Conservation (phyloP, 2,888 invertebrate species). For the Idaea straminata region DNA sequence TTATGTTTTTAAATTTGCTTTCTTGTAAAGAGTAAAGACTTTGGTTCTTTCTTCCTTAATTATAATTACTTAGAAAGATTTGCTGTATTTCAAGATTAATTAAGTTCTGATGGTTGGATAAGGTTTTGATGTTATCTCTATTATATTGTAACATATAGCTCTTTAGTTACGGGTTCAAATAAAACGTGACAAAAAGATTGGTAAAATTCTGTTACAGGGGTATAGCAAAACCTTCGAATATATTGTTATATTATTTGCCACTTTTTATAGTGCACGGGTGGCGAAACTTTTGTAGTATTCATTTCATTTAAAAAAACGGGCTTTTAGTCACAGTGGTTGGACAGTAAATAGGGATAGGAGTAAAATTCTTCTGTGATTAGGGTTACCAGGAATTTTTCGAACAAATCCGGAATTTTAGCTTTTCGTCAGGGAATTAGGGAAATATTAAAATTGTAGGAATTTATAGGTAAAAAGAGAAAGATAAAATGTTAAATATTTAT, state of each 20-base stretch:
- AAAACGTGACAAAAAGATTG: conserved; percentile 1
- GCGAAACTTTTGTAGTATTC: background rate
- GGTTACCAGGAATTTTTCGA: too few species aligned
- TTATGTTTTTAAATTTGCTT: too few species aligned
- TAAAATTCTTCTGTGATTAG: too few species aligned
- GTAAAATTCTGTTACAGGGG: background rate
- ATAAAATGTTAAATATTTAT: too few species aligned
- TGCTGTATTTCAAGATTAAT: background rate
- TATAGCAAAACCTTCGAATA: background rate
- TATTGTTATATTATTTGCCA: background rate
- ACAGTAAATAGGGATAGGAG: too few species aligned
- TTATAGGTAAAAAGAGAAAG: too few species aligned
- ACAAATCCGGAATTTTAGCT: too few species aligned
- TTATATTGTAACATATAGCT: background rate
- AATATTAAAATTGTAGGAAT: too few species aligned
- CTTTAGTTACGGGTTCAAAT: background rate
- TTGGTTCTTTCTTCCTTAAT: too few species aligned
- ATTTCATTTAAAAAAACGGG: background rate
- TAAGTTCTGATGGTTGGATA: background rate
- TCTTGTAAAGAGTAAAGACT: too few species aligned
- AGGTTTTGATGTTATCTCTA: background rate
- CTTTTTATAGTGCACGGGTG: background rate
- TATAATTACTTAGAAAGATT: background rate
- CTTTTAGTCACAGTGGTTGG: background rate
- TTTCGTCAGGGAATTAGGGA: too few species aligned